phyloP scores from a whole-genome alignment of 2,797 vertebrate genomes.

The Neomorphus geoffroyi region DNA sequence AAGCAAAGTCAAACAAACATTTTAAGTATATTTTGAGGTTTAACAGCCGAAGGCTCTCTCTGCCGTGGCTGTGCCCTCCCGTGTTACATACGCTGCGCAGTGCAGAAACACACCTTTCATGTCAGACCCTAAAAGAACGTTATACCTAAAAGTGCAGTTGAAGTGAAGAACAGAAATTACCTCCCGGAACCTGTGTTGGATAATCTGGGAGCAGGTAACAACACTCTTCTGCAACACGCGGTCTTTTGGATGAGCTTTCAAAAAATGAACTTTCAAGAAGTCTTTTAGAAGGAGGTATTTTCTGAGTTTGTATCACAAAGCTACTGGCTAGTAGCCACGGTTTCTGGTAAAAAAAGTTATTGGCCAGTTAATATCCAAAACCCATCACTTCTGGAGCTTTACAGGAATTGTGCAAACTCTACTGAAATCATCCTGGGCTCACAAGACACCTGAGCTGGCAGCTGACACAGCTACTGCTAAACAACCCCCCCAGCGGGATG shows the following conservation, averaged over 20 bases:
- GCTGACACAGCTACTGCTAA: not conserved
- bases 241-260: not conserved
- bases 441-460: not conserved
- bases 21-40: not conserved
- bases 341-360: not conserved
- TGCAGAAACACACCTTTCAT: not conserved
- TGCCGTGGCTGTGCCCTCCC: not conserved
- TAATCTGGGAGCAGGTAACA: not conserved
- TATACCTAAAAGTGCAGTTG: not conserved
- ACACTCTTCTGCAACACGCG: not conserved
- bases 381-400: not conserved
- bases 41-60: not conserved
- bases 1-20: not conserved
- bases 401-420: not conserved
- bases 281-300: not conserved
- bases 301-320: not conserved
- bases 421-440: not conserved
- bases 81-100: not conserved
- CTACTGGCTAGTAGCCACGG: not conserved
- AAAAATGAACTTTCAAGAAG: not conserved
- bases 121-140: not conserved
- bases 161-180: not conserved
- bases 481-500: not conserved
- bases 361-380: not conserved
- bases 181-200: not conserved